Percentiles rank a stretch among this genome's conserved stretches.
Conservation (phyloP, 2,797 vertebrate genomes). For the Spheniscus humboldti region DNA sequence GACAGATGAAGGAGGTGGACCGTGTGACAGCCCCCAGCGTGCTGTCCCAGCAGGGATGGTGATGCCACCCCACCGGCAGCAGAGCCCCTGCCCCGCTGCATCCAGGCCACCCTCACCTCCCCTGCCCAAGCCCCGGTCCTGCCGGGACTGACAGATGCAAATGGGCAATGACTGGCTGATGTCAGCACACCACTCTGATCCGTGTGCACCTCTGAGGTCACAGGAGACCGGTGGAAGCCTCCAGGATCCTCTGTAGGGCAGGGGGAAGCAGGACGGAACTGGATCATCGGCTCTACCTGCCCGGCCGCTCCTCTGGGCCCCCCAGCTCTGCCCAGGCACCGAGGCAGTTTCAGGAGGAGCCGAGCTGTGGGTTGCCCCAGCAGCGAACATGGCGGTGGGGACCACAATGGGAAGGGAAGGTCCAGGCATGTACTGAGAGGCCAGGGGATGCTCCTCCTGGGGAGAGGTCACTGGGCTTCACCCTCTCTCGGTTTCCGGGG, state of each 20-base stretch:
- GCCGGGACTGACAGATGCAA: not conserved
- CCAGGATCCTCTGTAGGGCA: not conserved
- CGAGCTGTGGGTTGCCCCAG: accelerated
- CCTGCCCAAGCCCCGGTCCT: accelerated
- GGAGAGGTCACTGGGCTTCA: not conserved
- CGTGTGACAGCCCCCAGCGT: accelerated
- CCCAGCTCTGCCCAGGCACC: not conserved
- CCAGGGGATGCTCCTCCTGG: not conserved
- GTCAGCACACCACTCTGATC: not conserved
- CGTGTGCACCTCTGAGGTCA: accelerated
- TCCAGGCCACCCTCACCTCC: not conserved
- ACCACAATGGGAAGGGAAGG: not conserved
- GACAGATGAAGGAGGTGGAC: not conserved
- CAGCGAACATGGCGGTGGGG: accelerated
- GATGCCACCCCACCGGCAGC: accelerated
- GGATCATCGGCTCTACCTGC: not conserved
- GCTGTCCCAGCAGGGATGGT: not conserved
- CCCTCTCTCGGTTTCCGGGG: accelerated
- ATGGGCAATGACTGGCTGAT: not conserved
- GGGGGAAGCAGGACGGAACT: too few relatives aligned
- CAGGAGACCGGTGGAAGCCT: not conserved
- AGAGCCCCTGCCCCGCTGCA: not conserved
- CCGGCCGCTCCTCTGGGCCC: not conserved
- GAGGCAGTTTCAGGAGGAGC: accelerated
- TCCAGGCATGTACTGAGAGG: accelerated